Base-by-base conservation (phyloP, 1,140 invertebrate species). In the Drosophila subpulchrella region DNA sequence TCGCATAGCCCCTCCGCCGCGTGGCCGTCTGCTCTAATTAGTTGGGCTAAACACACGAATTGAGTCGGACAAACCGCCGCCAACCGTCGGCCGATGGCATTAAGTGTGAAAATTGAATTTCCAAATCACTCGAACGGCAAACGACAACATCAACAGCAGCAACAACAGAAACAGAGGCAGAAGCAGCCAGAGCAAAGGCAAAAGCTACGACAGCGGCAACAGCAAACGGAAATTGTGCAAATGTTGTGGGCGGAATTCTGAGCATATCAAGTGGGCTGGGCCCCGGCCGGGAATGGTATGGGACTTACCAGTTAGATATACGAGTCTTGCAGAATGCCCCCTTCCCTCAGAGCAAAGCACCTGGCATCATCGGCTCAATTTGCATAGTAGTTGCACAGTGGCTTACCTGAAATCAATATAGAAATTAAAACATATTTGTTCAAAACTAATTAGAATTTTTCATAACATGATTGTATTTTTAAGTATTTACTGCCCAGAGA, bases 21-120 rank as follows among this genome's bases (percentile, higher is more conserved):
- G 74, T 48, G 44, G 56, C 56, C 61, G 82, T 62, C 55, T 51
- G 83, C 79, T 76, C 83, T 86, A 86, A 86, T 86, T 86, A 86
- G 83, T 86, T 88, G 79, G 61, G 71, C 71, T 75, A 88, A 82
- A 68, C 72, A 79, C 79, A 86, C 79, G 78, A 83, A 88, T 88
- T 58, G 75, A 82, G 82, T 72, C 75, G 66, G 70, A 86, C 66
- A 60, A 85, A 81, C 59, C 81, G 76, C 44, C 57, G 46, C 42
- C 42, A 44, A 50, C 46, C 57, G 42, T 61, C 44, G 71, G 68
- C 75, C 81, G 83, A 73, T 79, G 79, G 83, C 83, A 86, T 79
- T 86, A 88, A 88, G 83, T 86, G 83, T 86, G 83, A 86, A 86
- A 86, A 86, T 86, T 86, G 83, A 86, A 86, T 86, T 86, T 86